Percentiles rank a stretch among this genome's conserved stretches.
phyloP scores from a whole-genome alignment of 2,797 vertebrate species.

The Sebastes variabilis region DNA sequence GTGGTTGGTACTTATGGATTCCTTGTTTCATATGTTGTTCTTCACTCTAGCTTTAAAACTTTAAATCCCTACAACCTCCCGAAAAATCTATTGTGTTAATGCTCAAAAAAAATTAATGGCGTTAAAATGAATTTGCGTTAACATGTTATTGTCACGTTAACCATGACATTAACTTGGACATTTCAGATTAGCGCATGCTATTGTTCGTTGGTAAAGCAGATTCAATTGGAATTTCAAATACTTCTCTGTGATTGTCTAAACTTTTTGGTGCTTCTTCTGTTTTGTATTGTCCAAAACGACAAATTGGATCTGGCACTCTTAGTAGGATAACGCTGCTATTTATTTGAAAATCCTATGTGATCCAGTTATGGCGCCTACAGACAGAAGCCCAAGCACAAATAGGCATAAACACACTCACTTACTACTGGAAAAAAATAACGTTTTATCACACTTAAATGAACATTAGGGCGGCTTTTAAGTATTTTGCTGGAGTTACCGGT shows the following conservation, averaged over 20 bases:
- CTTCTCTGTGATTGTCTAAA: constrained; percentile 26
- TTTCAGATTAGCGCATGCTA: constrained; percentile 24
- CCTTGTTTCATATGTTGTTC: too few relatives aligned
- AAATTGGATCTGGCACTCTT: constrained; percentile 41
- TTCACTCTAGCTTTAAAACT: too few relatives aligned
- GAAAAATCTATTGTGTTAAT: too few relatives aligned
- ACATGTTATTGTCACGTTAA: too few relatives aligned
- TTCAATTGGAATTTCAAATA: constrained; percentile 26
- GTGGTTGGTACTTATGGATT: too few relatives aligned
- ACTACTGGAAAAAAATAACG: constrained; percentile 19
- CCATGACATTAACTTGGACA: not conserved
- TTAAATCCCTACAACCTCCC: too few relatives aligned
- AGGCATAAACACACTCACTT: constrained; percentile 17
- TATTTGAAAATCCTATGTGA: constrained; percentile 38
- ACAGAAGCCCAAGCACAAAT: constrained; percentile 16
- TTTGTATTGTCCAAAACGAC: constrained; percentile 4
- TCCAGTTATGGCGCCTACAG: constrained; percentile 33
- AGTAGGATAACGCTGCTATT: constrained; percentile 35
- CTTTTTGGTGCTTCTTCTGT: constrained; percentile 12
- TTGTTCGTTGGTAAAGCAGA: constrained; percentile 23
- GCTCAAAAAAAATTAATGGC: accelerated
- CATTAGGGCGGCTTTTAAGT: constrained; percentile 36
- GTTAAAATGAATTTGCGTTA: too few relatives aligned
- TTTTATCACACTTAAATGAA: constrained; percentile 38
- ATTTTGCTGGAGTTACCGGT: constrained; percentile 13